A percentile compares a stretch with the other conserved stretches of the same genome.
phyloP scores from a whole-genome alignment of 2,888 invertebrate genomes.

The Himalopsyche kuldschensis region DNA sequence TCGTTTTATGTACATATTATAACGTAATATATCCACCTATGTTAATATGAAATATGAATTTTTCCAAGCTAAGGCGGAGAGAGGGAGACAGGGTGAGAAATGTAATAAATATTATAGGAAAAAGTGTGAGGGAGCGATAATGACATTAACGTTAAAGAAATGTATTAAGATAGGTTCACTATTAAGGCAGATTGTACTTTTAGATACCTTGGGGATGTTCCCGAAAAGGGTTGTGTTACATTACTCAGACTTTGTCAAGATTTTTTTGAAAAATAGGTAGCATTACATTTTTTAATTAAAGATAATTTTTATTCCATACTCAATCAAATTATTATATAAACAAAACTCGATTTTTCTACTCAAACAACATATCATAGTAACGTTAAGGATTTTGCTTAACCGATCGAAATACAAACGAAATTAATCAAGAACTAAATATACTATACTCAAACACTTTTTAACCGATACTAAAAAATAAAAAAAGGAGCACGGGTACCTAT shows the following conservation, averaged over 20 bases:
- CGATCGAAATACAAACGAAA: too few relatives aligned
- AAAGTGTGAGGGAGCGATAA: constrained; percentile 3
- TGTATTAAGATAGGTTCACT: constrained; percentile 22
- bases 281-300: too few relatives aligned
- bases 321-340: too few relatives aligned
- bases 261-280: background rate
- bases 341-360: too few relatives aligned
- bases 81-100: background rate
- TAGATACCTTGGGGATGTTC: constrained; percentile 11
- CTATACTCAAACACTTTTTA: too few relatives aligned
- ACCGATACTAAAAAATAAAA: too few relatives aligned
- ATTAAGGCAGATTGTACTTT: constrained; percentile 15
- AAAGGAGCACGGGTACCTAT: too few relatives aligned
- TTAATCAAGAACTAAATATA: too few relatives aligned
- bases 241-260: background rate
- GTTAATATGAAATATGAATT: constrained; percentile 34
- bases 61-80: background rate
- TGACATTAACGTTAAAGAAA: constrained; percentile 13
- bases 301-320: too few relatives aligned
- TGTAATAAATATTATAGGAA: background rate
- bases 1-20: background rate
- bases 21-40: constrained; percentile 14
- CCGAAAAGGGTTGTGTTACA: constrained; percentile 19
- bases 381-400: too few relatives aligned
- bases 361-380: too few relatives aligned